Conservation (phyloP, 2,888 invertebrate genomes). For the Pocota personata region DNA sequence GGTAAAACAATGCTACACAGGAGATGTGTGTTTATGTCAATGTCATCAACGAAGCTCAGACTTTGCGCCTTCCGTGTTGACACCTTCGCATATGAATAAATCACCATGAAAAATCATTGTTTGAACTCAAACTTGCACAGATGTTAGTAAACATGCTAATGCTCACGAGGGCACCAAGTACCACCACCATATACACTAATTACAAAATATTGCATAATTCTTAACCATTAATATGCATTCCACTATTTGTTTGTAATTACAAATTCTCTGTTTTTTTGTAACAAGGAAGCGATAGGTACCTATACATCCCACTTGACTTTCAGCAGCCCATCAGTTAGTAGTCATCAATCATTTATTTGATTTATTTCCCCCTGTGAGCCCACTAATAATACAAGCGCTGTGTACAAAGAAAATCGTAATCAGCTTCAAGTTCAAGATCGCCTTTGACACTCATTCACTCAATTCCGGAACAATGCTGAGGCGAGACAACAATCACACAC, state of each 20-base stretch:
- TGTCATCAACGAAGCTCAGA: slow-evolving; percentile 9
- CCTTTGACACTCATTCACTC: slow-evolving; percentile 27
- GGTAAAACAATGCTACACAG: not conserved
- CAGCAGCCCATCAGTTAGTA: not conserved
- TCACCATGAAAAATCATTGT: not conserved
- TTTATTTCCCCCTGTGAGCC: not conserved
- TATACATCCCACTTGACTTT: not conserved
- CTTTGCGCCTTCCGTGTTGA: not conserved
- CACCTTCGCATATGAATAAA: not conserved
- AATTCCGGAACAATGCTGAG: slow-evolving; percentile 25
- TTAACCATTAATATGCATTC: not conserved
- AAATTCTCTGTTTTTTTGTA: not conserved
- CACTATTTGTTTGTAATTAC: not conserved
- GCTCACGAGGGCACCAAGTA: not conserved
- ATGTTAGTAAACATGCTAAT: not conserved
- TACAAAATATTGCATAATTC: slow-evolving; percentile 21
- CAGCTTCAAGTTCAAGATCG: slow-evolving; percentile 59
- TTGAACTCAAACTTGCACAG: not conserved
- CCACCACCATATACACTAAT: not conserved
- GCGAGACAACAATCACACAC: not conserved
- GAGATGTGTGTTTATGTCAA: not conserved
- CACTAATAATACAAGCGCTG: not conserved
- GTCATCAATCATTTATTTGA: slow-evolving; percentile 9
- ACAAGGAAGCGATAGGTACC: not conserved
- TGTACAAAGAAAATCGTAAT: slow-evolving; percentile 32